Evolutionary conservation across 2,797 vertebrate genomes (phyloP).

Genomic region (Tragelaphus eurycerus): DNA sequence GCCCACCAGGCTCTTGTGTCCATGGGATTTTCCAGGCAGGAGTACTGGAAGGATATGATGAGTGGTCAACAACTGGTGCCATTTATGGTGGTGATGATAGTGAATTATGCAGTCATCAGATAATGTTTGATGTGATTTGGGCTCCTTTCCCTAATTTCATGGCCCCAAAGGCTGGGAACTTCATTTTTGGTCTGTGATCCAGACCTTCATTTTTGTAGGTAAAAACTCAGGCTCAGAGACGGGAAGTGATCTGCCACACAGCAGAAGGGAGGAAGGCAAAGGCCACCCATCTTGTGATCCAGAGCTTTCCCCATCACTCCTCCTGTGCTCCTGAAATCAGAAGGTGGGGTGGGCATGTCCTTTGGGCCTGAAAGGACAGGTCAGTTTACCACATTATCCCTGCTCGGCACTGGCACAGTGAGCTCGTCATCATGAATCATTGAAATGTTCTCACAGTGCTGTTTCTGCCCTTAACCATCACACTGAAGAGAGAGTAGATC

Average conservation of each 20-base stretch:
- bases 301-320: background rate
- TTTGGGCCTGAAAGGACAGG: background rate
- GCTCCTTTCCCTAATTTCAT: background rate
- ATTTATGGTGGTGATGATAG: background rate
- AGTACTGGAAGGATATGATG: background rate
- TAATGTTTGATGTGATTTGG: background rate
- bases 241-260: background rate
- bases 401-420: background rate
- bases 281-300: background rate
- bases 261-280: background rate
- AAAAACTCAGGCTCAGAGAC: constrained; percentile 2
- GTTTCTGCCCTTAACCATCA: background rate
- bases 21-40: no score
- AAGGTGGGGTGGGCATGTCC: background rate
- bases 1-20: no score
- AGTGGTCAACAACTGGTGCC: background rate
- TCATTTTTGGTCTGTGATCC: background rate
- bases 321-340: background rate
- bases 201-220: background rate
- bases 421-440: background rate
- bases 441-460: background rate
- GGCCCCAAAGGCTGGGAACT: background rate
- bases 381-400: background rate
- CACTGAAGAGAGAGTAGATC: background rate
- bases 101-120: background rate